Evolutionary conservation across 1,140 invertebrate genomes (phyloP).

Genomic region (Drosophila ogumai): DNA sequence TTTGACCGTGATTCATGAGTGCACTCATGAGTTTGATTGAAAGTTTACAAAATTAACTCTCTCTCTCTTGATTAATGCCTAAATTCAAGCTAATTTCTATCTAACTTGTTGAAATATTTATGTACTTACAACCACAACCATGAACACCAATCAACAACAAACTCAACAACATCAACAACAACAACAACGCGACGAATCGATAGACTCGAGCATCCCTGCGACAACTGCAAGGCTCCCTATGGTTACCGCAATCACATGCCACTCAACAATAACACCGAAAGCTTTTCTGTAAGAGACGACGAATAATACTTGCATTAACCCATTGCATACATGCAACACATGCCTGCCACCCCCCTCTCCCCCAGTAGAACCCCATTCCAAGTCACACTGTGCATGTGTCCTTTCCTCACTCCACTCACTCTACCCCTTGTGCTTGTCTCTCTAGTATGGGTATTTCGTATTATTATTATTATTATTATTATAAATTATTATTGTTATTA

Average conservation of each 20-base stretch:
- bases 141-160: constrained; percentile 50
- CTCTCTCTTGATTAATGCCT: constrained; percentile 16
- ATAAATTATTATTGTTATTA: background rate
- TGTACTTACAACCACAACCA: constrained; percentile 63
- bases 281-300: constrained; percentile 86
- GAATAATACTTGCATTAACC: constrained; percentile 8
- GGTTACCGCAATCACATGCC: constrained; percentile 88
- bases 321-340: background rate
- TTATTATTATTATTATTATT: background rate
- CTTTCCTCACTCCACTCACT: background rate
- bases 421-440: background rate
- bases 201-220: constrained; percentile 85
- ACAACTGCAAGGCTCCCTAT: constrained; percentile 87
- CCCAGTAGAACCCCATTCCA: background rate
- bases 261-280: constrained; percentile 86
- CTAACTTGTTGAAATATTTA: constrained; percentile 34
- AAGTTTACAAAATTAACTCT: constrained; percentile 1
- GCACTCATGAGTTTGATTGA: background rate
- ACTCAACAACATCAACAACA: constrained; percentile 34
- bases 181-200: constrained; percentile 24
- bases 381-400: constrained; percentile 13
- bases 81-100: constrained; percentile 36
- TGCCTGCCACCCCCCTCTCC: background rate
- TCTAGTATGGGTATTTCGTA: constrained; percentile 7
- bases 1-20: constrained; percentile 14